These are phyloP conservation scores for Brachionus calyciflorus DNA, from an alignment of 1,140 invertebrate genomes.

Conservation along the genomic window DNA sequence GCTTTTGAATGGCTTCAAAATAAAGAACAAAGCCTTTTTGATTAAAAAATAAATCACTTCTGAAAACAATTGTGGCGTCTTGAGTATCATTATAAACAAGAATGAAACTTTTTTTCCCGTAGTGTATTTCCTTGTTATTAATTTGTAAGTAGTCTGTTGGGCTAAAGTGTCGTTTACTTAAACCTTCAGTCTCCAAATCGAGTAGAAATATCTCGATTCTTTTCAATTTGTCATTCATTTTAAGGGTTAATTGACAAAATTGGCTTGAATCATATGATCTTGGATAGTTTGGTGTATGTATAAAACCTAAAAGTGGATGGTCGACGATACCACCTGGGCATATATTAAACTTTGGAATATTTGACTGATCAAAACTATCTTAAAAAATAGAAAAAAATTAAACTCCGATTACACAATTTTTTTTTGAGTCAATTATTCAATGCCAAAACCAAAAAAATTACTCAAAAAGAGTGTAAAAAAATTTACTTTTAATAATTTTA, in stretches of 20 bases:
- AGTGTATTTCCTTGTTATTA: conserved; percentile 35
- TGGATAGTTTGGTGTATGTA: conserved; percentile 43
- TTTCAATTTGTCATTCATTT: background rate
- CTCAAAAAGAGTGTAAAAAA: too few relatives aligned
- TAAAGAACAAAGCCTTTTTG: conserved; percentile 23
- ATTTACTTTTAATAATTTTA: too few relatives aligned
- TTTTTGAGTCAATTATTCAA: too few relatives aligned
- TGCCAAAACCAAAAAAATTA: too few relatives aligned
- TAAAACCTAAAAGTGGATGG: conserved; percentile 23
- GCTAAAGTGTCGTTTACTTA: conserved; percentile 17
- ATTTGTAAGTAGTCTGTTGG: conserved; percentile 41
- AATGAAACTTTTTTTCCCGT: conserved; percentile 12
- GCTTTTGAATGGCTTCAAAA: background rate
- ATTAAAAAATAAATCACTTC: conserved; percentile 38
- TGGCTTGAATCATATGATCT: conserved; percentile 4
- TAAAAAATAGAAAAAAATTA: background rate
- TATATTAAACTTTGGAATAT: conserved; percentile 40
- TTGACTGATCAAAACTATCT: background rate
- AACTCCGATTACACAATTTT: too few relatives aligned
- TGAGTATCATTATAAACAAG: conserved; percentile 23
- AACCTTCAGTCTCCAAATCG: background rate
- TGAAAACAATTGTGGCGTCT: conserved; percentile 31
- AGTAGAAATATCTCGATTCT: conserved; percentile 38
- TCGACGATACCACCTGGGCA: conserved; percentile 2
- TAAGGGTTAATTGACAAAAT: conserved; percentile 33